Conservation (phyloP, 64 coral and sea anemone genomes). For the Dendronephthya gigantea region DNA sequence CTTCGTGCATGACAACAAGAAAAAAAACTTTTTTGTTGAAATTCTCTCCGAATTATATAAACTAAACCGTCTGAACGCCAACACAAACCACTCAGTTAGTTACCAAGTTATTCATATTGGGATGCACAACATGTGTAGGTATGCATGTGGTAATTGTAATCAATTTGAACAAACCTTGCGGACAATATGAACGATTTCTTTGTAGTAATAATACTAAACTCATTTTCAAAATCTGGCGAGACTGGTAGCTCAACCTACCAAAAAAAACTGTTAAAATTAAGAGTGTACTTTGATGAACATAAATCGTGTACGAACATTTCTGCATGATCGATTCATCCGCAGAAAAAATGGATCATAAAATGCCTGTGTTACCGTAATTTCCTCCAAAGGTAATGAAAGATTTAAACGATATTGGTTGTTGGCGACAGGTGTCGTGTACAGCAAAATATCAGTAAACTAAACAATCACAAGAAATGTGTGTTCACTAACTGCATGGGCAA, state of each 20-base stretch:
- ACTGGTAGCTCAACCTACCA: slow-evolving; percentile 72
- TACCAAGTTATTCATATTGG: not conserved
- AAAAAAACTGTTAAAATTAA: not conserved
- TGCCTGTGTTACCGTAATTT: slow-evolving; percentile 57
- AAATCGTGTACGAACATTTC: no score
- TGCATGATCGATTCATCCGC: no score
- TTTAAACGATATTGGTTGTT: slow-evolving; percentile 67
- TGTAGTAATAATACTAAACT: slow-evolving; percentile 91
- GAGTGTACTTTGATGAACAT: not conserved
- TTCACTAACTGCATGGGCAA: no score
- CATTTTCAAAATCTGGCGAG: slow-evolving; percentile 85
- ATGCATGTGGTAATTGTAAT: no score
- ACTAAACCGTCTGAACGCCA: no score
- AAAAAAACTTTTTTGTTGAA: no score
- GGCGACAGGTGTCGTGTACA: slow-evolving; percentile 75
- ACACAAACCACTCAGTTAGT: no score
- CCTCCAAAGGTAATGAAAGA: slow-evolving; percentile 53
- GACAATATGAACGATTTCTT: slow-evolving; percentile 79
- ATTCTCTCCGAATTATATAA: no score
- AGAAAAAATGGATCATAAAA: not conserved
- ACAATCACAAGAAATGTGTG: not conserved
- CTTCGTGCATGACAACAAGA: no score
- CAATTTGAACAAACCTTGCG: slow-evolving; percentile 48
- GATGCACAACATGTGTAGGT: no score
- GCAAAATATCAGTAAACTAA: slow-evolving; percentile 84